Evolutionary conservation across 2,113 vertebrate species (phyloP), one percentile per base, ranked within the genome.

Genomic region (Lipotes vexillifer): DNA sequence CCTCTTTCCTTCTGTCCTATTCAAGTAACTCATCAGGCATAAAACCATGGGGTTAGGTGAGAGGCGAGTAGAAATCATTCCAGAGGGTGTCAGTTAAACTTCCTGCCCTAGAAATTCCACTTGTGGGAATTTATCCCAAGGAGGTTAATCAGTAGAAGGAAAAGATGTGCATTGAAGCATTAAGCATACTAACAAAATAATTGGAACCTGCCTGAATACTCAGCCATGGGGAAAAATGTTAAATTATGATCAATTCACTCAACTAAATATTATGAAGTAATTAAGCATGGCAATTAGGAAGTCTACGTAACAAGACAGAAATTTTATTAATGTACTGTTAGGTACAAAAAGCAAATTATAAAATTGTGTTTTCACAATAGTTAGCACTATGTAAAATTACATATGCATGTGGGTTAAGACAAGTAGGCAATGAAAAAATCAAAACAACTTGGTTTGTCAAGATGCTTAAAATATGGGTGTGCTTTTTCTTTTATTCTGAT

Each of bases 181-280:
- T 96, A 93, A 78, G n/a, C 66, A 52, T n/a, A 72, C 82, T 92
- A 97, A 97, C 88, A 96, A 94, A 97, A 86, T 97, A 97, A 95
- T 96, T 91, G 75, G 88, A 96, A 82, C 44, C 87, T 97, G 46
- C 66, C 78, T 89, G 88, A 91, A 65, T 49, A 94, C 52, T 93
- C 83, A 90, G 84, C 27, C 69, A 31, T 55, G 59, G 77, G 65
- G 49, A 52, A n/a, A 78, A 92, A 90, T 46, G 7, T 68, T 90
- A 80, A 89, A 71, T 65, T 75, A 80, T 29, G 57, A 95, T 96
- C 63, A 83, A 81, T 72, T 87, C 31, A 38, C 69, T 95, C 74
- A 87, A 89, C 46, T 95, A 90, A 96, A 96, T 83, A 90, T 68
- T 78, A 91, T 68, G 63, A 97, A 94, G 77, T 94, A 94, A 97